Conservation (phyloP, 2,888 invertebrate genomes). For the Cantharis rustica region DNA sequence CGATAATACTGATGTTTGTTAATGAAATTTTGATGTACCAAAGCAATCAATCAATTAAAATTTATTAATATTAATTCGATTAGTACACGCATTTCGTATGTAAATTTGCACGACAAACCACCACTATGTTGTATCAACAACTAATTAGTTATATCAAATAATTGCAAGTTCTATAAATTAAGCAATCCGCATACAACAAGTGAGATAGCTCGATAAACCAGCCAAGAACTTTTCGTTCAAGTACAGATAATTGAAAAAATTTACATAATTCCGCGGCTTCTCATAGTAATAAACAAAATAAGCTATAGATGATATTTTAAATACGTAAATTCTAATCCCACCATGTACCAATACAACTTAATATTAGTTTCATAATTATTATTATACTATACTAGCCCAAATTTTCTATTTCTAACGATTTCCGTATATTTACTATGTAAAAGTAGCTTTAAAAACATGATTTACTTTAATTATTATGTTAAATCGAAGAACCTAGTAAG, state of each 20-base stretch:
- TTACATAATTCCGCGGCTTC: not conserved
- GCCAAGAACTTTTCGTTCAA: not conserved
- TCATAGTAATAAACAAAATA: not conserved
- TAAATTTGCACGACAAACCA: not conserved
- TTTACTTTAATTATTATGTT: too few relatives aligned
- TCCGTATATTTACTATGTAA: too few relatives aligned
- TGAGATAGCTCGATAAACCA: not conserved
- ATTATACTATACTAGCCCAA: too few relatives aligned
- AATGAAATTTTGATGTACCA: not conserved
- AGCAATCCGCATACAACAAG: not conserved
- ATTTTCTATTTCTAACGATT: too few relatives aligned
- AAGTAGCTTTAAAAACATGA: too few relatives aligned
- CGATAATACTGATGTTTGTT: not conserved
- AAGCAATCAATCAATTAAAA: not conserved
- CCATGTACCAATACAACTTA: too few relatives aligned
- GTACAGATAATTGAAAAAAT: not conserved
- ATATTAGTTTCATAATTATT: too few relatives aligned
- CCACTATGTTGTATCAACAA: not conserved
- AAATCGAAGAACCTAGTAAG: too few relatives aligned
- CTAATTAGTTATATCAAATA: not conserved
- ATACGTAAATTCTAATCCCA: not conserved
- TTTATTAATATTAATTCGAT: not conserved
- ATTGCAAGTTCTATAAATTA: not conserved
- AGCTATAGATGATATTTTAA: not conserved
- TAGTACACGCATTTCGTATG: not conserved